Evolutionary conservation across 1,140 invertebrate genomes (phyloP).

Genomic region (Paralvinella palmiformis): DNA sequence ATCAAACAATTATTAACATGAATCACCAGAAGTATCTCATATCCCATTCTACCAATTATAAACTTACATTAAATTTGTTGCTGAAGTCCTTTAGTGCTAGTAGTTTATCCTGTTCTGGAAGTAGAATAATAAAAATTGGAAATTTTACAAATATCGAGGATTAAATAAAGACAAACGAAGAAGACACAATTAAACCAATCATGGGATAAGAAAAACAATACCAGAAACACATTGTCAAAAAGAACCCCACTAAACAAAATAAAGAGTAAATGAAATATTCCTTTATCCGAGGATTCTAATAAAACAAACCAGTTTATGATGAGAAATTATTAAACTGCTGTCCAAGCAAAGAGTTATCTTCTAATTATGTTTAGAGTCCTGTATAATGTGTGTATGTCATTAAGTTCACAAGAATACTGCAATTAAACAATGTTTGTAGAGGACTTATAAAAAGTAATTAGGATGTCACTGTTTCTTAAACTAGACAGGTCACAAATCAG

Average conservation of each 20-base stretch:
- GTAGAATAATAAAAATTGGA: conserved; percentile 23
- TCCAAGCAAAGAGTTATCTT: conserved; percentile 17
- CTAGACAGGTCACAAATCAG: too few species aligned
- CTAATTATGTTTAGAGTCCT: too few species aligned
- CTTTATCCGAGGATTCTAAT: background rate
- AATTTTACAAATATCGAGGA: conserved; percentile 6
- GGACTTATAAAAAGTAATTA: too few species aligned
- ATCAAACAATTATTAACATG: background rate
- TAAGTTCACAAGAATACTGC: too few species aligned
- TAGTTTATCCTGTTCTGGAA: conserved; percentile 53
- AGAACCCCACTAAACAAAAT: too few species aligned
- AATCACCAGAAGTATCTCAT: background rate
- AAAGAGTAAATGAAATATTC: background rate
- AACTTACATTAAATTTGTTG: conserved; percentile 55
- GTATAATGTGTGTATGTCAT: too few species aligned
- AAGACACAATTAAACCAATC: background rate
- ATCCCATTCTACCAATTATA: background rate
- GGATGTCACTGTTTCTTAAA: too few species aligned
- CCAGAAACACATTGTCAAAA: background rate
- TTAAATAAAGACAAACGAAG: background rate
- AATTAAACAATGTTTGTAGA: too few species aligned
- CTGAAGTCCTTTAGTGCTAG: conserved; percentile 58
- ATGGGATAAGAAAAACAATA: background rate
- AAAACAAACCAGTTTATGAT: background rate
- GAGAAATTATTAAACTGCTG: background rate